Percentiles rank a stretch among this genome's conserved stretches.
These are phyloP conservation scores for Conopomorpha cramerella DNA, from an alignment of 1,140 invertebrate genomes.

Conservation along the genomic window DNA sequence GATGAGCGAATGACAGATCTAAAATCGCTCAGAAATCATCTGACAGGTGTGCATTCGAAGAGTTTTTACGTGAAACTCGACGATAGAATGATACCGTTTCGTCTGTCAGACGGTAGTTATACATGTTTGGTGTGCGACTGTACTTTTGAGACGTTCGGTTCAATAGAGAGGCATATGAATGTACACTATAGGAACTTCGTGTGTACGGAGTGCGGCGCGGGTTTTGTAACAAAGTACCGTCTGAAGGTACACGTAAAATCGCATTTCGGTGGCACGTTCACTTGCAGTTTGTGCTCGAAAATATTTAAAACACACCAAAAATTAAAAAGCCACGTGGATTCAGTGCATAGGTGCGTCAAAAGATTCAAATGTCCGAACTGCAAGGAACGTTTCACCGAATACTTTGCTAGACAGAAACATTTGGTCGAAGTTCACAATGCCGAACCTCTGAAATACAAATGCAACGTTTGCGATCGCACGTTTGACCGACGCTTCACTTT, in stretches of 20 bases:
- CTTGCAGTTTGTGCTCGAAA: not conserved
- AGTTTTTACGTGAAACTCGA: constrained; percentile 21
- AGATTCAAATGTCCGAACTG: constrained; percentile 5
- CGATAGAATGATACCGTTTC: constrained; percentile 37
- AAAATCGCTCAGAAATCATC: constrained; percentile 29
- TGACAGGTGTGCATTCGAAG: constrained; percentile 30
- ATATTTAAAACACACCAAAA: not conserved
- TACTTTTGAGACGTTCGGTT: constrained; percentile 40
- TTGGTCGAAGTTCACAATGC: constrained; percentile 12
- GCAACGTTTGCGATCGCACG: constrained; percentile 13
- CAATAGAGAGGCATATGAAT: constrained; percentile 47
- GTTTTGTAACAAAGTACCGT: constrained; percentile 31
- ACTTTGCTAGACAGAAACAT: constrained; percentile 10
- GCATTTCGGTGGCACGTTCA: constrained; percentile 7
- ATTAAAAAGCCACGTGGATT: not conserved
- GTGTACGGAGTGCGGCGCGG: constrained; percentile 39
- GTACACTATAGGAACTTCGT: constrained; percentile 44
- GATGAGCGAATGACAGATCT: constrained; percentile 16
- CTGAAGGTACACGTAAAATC: constrained; percentile 29
- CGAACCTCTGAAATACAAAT: constrained; percentile 7
- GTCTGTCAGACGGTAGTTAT: constrained; percentile 15
- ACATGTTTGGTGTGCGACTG: constrained; percentile 37
- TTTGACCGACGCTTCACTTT: constrained; percentile 9
- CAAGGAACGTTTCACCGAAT: constrained; percentile 11
- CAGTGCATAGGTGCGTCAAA: not conserved